A percentile compares a stretch with the other conserved stretches of the same genome.
Conservation (phyloP, 2,797 vertebrate genomes). For the Arnoldichthys spilopterus region DNA sequence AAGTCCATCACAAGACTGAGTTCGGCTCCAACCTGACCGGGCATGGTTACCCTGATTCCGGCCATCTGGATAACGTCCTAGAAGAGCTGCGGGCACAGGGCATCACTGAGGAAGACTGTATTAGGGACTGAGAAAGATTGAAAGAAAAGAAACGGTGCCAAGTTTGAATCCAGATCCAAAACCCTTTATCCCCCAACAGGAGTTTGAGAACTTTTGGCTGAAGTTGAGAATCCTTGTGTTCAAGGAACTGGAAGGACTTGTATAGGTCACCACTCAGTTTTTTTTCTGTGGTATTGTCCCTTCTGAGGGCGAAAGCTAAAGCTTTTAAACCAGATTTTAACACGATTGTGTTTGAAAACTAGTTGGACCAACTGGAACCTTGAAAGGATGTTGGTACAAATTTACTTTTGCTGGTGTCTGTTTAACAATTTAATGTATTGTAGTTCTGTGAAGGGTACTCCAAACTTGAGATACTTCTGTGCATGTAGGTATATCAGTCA, state of each 20-base stretch:
- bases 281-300: slow-evolving; percentile 34
- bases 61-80: slow-evolving; percentile 95
- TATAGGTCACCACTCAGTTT: slow-evolving; percentile 13
- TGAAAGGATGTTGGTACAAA: slow-evolving; percentile 19
- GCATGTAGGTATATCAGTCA: slow-evolving; percentile 60
- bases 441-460: slow-evolving; percentile 57
- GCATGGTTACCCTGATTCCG: slow-evolving; percentile 91
- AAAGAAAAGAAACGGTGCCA: slow-evolving; percentile 35
- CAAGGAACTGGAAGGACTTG: slow-evolving; percentile 24
- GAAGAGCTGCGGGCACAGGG: slow-evolving; percentile 93
- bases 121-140: slow-evolving; percentile 74
- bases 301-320: slow-evolving; percentile 33
- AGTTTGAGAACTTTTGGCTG: slow-evolving; percentile 25
- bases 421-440: slow-evolving; percentile 53
- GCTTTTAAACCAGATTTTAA: slow-evolving; percentile 24
- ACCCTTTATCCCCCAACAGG: slow-evolving; percentile 28
- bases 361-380: slow-evolving; percentile 17
- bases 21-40: slow-evolving; percentile 95
- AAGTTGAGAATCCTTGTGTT: slow-evolving; percentile 15
- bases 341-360: slow-evolving; percentile 35
- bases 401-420: slow-evolving; percentile 51
- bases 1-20: slow-evolving; percentile 97
- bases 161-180: slow-evolving; percentile 43
- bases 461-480: slow-evolving; percentile 57
- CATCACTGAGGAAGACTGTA: slow-evolving; percentile 88